phyloP scores from a whole-genome alignment of 2,888 invertebrate genomes.

The Ophioninae sp. region DNA sequence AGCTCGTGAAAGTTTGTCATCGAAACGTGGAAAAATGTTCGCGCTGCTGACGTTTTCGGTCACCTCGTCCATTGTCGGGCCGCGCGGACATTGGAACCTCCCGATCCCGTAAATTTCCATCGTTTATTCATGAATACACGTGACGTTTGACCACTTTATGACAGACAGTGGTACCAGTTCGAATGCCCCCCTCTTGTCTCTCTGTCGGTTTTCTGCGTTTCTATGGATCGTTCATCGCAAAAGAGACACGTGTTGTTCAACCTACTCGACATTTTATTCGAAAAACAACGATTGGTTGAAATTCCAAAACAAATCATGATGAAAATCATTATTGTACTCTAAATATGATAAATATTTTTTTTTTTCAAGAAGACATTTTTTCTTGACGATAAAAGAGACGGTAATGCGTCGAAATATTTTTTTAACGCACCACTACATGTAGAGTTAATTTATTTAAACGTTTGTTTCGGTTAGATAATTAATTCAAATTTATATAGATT shows the following conservation, averaged over 20 bases:
- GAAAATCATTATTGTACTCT: not conserved
- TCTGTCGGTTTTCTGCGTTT: constrained; percentile 8
- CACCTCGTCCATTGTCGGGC: constrained; percentile 11
- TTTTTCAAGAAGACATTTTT: not conserved
- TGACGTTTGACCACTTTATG: constrained; percentile 46
- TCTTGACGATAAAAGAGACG: not conserved
- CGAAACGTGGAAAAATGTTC: constrained; percentile 7
- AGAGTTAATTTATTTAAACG: not conserved
- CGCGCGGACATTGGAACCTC: constrained; percentile 17
- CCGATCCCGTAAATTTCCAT: constrained; percentile 17
- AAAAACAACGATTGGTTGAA: not conserved
- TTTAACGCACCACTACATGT: not conserved
- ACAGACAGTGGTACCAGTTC: constrained; percentile 8
- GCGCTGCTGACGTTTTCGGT: constrained; percentile 8
- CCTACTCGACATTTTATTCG: not conserved
- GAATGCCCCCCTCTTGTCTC: not conserved
- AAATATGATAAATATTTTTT: not conserved
- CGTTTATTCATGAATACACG: constrained; percentile 40
- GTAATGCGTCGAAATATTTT: not conserved
- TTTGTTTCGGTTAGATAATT: not conserved
- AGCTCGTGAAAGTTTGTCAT: constrained; percentile 13
- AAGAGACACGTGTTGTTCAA: constrained; percentile 9
- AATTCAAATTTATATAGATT: not conserved
- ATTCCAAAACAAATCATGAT: not conserved
- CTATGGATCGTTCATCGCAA: constrained; percentile 4